Base-by-base conservation (phyloP, 2,888 invertebrate genomes). In the Drosophila neotestacea region DNA sequence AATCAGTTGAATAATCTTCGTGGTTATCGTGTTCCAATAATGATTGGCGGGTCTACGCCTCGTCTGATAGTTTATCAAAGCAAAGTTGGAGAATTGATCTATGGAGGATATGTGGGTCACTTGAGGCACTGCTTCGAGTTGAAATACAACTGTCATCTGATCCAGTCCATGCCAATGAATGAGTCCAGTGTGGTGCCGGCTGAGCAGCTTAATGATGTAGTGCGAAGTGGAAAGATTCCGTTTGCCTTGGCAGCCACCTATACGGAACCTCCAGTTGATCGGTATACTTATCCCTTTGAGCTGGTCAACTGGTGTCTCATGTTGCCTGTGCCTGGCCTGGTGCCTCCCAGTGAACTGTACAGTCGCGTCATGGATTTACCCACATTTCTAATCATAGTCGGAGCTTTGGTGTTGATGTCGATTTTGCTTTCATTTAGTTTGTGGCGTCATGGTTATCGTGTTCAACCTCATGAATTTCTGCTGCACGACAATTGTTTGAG, bases 241-340 rank as follows among this genome's bases (percentile, higher is more conserved):
- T 75, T 90, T 1, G 89, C 87, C 0, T 50, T 82, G n/a, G 89
- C 60, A 1, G 61, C 84, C 0, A 72, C 64, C 0, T 74, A 66
- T 36, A 66, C 77, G 0, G 22, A 50, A 0, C 22, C 60, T 4
- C 71, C 82, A 0, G 10, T 72, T 1, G 13, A 27, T 0, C 81
- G 81, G 1, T 89, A 56, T 7, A 75, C 81, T 0, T 90, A 91
- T 50, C 88, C 90, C 0, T 81, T 81, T 11, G 89, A 90, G 34
- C 48, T 61, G 7, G 1, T 81, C 10, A 78, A 83, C 39, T 82
- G 80, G 81, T 90, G 90, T 30, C 10, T 89, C 0, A 82, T 90
- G 85, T 46, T 90, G 44, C 91, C 91, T 0, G 63, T 90, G 4
- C 88, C 91, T 32, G 51, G 77, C 0, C 64, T 73, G 27, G 79